Conservation (phyloP, 2,797 vertebrate species). For the Orestias chungarensis region DNA sequence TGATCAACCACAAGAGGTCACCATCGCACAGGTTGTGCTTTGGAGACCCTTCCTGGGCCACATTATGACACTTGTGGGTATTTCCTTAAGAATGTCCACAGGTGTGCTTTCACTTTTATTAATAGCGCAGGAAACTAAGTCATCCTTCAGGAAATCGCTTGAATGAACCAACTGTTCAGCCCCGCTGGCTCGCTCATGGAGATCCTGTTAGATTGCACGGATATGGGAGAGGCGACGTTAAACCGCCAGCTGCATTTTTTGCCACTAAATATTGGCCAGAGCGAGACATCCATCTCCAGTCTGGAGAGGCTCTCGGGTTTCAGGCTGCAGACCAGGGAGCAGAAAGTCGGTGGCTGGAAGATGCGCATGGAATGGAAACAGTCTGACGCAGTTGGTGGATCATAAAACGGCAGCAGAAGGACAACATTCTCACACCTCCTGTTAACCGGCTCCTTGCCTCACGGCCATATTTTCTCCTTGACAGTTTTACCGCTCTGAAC, state of each 20-base stretch:
- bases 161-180: neutral
- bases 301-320: slow-evolving; percentile 12
- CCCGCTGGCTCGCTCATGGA: neutral
- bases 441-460: slow-evolving; percentile 16
- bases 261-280: slow-evolving; percentile 11
- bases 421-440: slow-evolving; percentile 41
- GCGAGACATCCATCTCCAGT: slow-evolving; percentile 10
- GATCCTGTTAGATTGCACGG: neutral
- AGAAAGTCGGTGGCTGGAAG: slow-evolving; percentile 41
- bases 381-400: slow-evolving; percentile 69
- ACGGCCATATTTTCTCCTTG: slow-evolving; percentile 3
- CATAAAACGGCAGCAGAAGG: slow-evolving; percentile 61
- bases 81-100: neutral
- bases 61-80: neutral
- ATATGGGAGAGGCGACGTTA: neutral
- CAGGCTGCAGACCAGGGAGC: slow-evolving; percentile 36
- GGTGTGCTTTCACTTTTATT: neutral
- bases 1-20: slow-evolving; percentile 50
- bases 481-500: slow-evolving; percentile 7
- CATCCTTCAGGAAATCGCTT: neutral
- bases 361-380: slow-evolving; percentile 62
- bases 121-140: neutral
- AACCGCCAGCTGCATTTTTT: slow-evolving; percentile 9
- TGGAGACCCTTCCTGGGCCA: neutral
- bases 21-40: slow-evolving; percentile 19